A percentile compares a stretch with the other conserved stretches of the same genome.
phyloP scores from a whole-genome alignment of 1,140 invertebrate genomes.

The Ceratosolen fusciceps region DNA sequence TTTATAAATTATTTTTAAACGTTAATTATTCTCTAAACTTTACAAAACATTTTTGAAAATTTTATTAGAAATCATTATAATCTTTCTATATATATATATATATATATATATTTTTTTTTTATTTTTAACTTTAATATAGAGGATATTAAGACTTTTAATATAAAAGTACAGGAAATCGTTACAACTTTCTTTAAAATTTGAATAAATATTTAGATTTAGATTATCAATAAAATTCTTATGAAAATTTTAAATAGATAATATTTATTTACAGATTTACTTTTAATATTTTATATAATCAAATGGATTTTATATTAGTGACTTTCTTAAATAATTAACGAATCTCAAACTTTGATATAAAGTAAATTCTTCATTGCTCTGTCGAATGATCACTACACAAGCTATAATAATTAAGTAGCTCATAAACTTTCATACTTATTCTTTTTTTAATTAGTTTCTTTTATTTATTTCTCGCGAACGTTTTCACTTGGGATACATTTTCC shows the following conservation, averaged over 20 bases:
- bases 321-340: constrained; percentile 3
- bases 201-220: constrained; percentile 9
- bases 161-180: neutral
- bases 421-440: neutral
- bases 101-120: too few relatives aligned
- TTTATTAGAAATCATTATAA: too few relatives aligned
- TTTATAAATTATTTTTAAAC: too few relatives aligned
- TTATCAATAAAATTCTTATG: constrained; percentile 2
- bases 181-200: neutral
- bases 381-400: neutral
- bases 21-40: too few relatives aligned
- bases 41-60: too few relatives aligned
- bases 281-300: constrained; percentile 15
- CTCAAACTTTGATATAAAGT: constrained; percentile 37
- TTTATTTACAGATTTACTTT: constrained; percentile 14
- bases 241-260: constrained; percentile 1
- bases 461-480: neutral
- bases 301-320: neutral
- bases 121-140: neutral
- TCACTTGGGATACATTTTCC: neutral
- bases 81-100: neutral
- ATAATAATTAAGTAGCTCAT: neutral
- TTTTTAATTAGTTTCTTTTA: neutral
- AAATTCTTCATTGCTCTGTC: neutral
- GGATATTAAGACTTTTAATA: neutral